phyloP scores from a whole-genome alignment of 2,888 invertebrate species.

The Ormyrus pomaceus region DNA sequence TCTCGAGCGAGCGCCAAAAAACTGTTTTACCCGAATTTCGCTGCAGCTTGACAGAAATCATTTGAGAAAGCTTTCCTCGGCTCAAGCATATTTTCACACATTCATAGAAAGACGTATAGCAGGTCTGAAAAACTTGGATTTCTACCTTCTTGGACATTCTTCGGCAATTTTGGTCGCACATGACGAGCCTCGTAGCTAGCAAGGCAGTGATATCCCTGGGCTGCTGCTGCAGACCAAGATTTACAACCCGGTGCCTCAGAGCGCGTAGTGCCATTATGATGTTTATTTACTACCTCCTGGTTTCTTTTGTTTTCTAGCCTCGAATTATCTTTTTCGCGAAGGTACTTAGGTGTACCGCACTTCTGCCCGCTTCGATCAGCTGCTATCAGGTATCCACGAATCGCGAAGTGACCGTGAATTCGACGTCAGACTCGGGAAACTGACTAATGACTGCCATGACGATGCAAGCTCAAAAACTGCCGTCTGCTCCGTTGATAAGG shows the following conservation, averaged over 20 bases:
- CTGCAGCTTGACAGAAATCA: too few species aligned
- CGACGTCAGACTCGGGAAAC: too few species aligned
- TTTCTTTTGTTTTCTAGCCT: slow-evolving; percentile 11
- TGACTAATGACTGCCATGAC: too few species aligned
- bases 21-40: too few species aligned
- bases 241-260: slow-evolving; percentile 33
- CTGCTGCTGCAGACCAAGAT: slow-evolving; percentile 16
- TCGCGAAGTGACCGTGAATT: too few species aligned
- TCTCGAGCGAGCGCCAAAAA: neutral
- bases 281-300: neutral
- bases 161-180: slow-evolving; percentile 48
- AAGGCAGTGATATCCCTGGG: slow-evolving; percentile 44
- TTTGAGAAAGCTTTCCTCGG: too few species aligned
- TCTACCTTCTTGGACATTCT: slow-evolving; percentile 41
- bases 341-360: neutral
- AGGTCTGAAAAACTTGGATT: neutral
- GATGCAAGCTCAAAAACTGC: neutral
- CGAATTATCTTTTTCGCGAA: neutral
- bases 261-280: slow-evolving; percentile 47
- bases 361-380: slow-evolving; percentile 26
- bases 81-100: too few species aligned
- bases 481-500: slow-evolving; percentile 39
- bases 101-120: too few species aligned
- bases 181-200: slow-evolving; percentile 38
- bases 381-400: neutral